A percentile compares a stretch with the other conserved stretches of the same genome.
phyloP scores from a whole-genome alignment of 2,888 invertebrate species.

The Pristionchus fissidentatus region DNA sequence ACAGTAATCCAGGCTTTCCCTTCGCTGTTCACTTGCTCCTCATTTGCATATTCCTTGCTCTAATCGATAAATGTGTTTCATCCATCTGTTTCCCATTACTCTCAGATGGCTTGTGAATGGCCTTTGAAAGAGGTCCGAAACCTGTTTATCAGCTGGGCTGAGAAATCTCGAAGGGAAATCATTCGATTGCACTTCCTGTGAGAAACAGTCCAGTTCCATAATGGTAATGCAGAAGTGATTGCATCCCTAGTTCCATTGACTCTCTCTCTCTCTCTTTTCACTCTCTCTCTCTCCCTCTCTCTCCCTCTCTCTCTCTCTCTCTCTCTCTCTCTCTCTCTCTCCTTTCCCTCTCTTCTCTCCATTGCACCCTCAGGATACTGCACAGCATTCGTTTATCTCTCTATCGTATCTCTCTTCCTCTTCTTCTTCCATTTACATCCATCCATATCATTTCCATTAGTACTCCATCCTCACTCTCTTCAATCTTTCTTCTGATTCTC shows the following conservation, averaged over 20 bases:
- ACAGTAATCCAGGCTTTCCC: conserved; percentile 1
- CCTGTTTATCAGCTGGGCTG: background rate
- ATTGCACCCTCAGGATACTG: conserved; percentile 5
- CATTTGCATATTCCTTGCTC: background rate
- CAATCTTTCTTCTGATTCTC: background rate
- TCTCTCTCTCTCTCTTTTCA: conserved; percentile 32
- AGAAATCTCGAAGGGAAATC: too few relatives aligned
- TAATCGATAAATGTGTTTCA: conserved; percentile 7
- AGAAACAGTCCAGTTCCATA: conserved; percentile 1
- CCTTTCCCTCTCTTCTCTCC: background rate
- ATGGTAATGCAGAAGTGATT: conserved; percentile 16
- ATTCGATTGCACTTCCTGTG: background rate
- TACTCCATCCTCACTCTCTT: background rate
- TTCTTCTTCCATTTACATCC: background rate
- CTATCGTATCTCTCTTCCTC: background rate
- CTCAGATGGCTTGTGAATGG: background rate
- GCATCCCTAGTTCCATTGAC: conserved; percentile 24
- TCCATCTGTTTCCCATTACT: background rate
- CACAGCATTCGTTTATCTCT: background rate
- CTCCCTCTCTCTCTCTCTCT: background rate
- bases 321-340: background rate
- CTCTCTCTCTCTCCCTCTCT: background rate
- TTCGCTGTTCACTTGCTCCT: background rate
- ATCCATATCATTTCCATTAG: conserved; percentile 8
- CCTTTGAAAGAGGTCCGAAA: background rate